phyloP scores from a whole-genome alignment of 2,888 invertebrate genomes.

The Cecidostiba fungosa region DNA sequence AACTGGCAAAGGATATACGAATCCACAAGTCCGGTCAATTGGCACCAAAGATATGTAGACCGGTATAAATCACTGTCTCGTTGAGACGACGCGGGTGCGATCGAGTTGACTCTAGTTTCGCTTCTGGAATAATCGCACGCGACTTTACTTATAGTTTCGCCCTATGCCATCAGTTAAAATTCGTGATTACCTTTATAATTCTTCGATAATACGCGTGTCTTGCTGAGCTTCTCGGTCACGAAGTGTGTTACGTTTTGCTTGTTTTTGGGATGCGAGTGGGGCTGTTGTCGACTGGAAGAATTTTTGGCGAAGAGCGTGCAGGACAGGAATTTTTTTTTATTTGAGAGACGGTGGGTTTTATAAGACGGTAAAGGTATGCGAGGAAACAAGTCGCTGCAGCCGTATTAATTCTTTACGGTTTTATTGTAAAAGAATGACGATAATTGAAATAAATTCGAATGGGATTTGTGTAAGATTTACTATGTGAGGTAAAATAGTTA shows the following conservation, averaged over 20 bases:
- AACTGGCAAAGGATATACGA: conserved; percentile 17
- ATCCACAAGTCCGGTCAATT: conserved; percentile 15
- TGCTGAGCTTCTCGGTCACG: neutral
- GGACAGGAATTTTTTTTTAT: too few species aligned
- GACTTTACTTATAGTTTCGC: conserved; percentile 2
- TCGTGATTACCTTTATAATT: neutral
- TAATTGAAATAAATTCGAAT: too few species aligned
- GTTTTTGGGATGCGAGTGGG: too few species aligned
- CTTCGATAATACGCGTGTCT: neutral
- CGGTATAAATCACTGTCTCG: conserved; percentile 40
- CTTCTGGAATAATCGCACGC: conserved; percentile 43
- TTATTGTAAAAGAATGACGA: too few species aligned
- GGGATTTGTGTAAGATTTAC: too few species aligned
- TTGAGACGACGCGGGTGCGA: conserved; percentile 34
- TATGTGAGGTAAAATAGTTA: too few species aligned
- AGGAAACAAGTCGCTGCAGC: too few species aligned
- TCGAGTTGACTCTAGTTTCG: conserved; percentile 43
- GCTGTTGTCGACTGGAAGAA: too few species aligned
- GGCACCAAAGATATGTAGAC: conserved; percentile 26
- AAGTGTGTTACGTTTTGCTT: neutral
- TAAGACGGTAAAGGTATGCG: too few species aligned
- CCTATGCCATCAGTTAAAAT: neutral
- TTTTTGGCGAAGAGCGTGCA: too few species aligned
- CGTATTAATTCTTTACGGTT: too few species aligned
- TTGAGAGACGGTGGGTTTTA: too few species aligned